Percentiles rank a stretch among this genome's conserved stretches.
Conservation (phyloP, 2,888 invertebrate genomes). For the Drosophila anomelani region DNA sequence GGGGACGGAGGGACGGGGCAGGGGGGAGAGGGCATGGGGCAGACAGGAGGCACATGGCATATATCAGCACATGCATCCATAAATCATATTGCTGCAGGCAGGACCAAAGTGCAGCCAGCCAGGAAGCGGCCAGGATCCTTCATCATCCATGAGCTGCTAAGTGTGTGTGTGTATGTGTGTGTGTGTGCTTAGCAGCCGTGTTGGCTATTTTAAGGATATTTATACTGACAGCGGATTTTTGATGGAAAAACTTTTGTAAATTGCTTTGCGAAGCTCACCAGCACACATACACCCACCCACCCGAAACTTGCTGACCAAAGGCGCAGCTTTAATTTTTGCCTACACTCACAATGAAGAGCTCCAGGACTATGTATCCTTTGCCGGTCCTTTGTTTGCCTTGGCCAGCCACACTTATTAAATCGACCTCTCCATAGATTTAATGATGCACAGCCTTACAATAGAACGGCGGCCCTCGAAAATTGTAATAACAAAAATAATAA, state of each 20-base stretch:
- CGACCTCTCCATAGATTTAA: constrained; percentile 75
- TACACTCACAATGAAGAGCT: constrained; percentile 25
- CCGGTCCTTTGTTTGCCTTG: constrained; percentile 50
- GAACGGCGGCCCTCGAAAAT: constrained; percentile 21
- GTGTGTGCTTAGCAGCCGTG: constrained; percentile 57
- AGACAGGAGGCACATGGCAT: constrained; percentile 69
- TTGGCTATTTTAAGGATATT: constrained; percentile 82
- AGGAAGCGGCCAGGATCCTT: constrained; percentile 61
- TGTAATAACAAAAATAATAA: constrained; percentile 27
- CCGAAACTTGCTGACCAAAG: constrained; percentile 41
- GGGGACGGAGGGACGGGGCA: neutral
- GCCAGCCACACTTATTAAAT: constrained; percentile 76
- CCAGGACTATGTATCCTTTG: constrained; percentile 31
- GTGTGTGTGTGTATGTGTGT: constrained; percentile 28
- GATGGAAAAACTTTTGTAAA: constrained; percentile 84
- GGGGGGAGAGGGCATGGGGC: constrained; percentile 1
- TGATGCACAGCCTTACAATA: constrained; percentile 61
- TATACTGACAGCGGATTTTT: constrained; percentile 84
- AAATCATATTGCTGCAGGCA: constrained; percentile 78
- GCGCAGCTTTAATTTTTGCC: constrained; percentile 40
- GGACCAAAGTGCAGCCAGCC: constrained; percentile 72
- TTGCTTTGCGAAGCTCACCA: constrained; percentile 76
- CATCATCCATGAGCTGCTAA: constrained; percentile 27
- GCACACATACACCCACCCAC: constrained; percentile 21
- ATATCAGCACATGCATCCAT: constrained; percentile 80